A percentile compares a stretch with the other conserved stretches of the same genome.
Evolutionary conservation across 2,888 invertebrate genomes (phyloP).

Genomic region (Ectemnius continuus): DNA sequence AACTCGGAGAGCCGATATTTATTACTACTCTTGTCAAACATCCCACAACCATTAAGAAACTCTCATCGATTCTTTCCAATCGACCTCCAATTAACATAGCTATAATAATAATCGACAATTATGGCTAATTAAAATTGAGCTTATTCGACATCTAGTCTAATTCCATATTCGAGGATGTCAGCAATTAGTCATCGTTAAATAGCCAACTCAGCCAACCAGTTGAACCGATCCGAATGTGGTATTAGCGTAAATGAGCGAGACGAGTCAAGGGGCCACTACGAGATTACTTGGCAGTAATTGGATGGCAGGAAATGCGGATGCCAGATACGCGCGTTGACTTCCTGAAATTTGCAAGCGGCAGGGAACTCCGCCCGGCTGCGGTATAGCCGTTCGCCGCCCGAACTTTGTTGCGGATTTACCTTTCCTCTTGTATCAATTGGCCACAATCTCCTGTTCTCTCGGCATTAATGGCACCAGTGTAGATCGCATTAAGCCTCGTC

Average conservation of each 20-base stretch:
- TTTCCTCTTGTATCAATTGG: no score
- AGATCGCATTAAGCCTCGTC: slow-evolving; percentile 48
- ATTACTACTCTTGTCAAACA: slow-evolving; percentile 17
- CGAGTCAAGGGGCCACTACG: slow-evolving; percentile 42
- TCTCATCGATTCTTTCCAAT: neutral
- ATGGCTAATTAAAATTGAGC: no score
- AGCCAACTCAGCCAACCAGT: slow-evolving; percentile 10
- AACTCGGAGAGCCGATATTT: slow-evolving; percentile 8
- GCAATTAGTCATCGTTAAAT: slow-evolving; percentile 36
- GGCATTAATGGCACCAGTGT: slow-evolving; percentile 41
- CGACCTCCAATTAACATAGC: no score
- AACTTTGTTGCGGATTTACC: slow-evolving; percentile 37
- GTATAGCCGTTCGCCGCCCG: slow-evolving; percentile 31
- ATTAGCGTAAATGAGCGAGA: slow-evolving; percentile 61
- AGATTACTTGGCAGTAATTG: slow-evolving; percentile 66
- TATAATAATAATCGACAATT: no score
- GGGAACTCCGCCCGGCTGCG: slow-evolving; percentile 29
- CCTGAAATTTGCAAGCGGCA: slow-evolving; percentile 45
- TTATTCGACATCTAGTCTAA: no score
- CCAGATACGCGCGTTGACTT: slow-evolving; percentile 38
- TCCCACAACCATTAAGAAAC: slow-evolving; percentile 4
- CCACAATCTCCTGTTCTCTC: no score
- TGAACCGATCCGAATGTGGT: slow-evolving; percentile 23
- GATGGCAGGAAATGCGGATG: slow-evolving; percentile 32
- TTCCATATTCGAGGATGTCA: no score